Evolutionary conservation across 2,113 vertebrate genomes (phyloP).

Genomic region (Atractosteus spatula): DNA sequence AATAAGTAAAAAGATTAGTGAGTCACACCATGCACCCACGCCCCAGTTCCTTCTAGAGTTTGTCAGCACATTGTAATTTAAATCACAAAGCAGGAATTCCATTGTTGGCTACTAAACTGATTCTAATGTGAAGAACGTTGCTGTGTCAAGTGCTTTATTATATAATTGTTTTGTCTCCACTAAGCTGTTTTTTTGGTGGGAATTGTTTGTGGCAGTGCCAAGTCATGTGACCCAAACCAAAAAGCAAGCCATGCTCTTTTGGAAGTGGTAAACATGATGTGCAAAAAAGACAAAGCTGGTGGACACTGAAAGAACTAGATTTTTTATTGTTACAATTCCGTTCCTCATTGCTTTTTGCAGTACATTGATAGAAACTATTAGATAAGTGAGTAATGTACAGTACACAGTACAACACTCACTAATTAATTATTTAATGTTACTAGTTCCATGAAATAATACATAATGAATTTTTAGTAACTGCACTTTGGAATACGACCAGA

Average conservation of each 20-base stretch:
- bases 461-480: too few relatives aligned
- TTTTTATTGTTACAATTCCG: not conserved
- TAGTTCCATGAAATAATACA: too few relatives aligned
- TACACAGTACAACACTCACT: too few relatives aligned
- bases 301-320: slow-evolving; percentile 2
- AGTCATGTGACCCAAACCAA: slow-evolving; percentile 30
- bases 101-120: slow-evolving; percentile 57
- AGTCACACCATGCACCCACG: slow-evolving; percentile 21
- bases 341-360: too few relatives aligned
- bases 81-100: slow-evolving; percentile 39
- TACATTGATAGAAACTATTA: too few relatives aligned
- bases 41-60: slow-evolving; percentile 58
- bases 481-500: too few relatives aligned
- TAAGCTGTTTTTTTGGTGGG: slow-evolving; percentile 52
- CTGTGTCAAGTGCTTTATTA: slow-evolving; percentile 45
- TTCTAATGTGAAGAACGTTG: slow-evolving; percentile 39
- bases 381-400: too few relatives aligned
- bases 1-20: slow-evolving; percentile 44
- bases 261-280: not conserved
- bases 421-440: too few relatives aligned
- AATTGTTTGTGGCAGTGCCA: not conserved
- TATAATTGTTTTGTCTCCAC: slow-evolving; percentile 39
- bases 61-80: slow-evolving; percentile 48
- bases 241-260: slow-evolving; percentile 32
- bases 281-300: not conserved